phyloP scores from a whole-genome alignment of 2,888 invertebrate species.

The Trachelus iudaicus region DNA sequence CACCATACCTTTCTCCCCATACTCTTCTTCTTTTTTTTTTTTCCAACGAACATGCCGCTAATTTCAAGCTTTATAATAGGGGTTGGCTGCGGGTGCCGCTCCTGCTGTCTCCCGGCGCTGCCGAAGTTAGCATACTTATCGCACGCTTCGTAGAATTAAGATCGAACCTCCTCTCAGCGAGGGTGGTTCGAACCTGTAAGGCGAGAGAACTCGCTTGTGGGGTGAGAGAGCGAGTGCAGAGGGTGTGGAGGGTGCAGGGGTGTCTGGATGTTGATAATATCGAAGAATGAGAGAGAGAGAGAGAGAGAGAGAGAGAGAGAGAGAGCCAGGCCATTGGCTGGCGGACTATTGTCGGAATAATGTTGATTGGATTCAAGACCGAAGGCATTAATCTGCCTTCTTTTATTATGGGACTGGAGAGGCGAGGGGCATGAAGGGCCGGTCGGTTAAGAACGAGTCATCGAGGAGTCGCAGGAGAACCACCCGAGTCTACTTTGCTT shows the following conservation, averaged over 20 bases:
- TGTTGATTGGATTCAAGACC: slow-evolving; percentile 66
- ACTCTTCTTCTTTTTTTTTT: slow-evolving; percentile 40
- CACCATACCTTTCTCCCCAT: slow-evolving; percentile 7
- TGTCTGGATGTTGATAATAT: slow-evolving; percentile 60
- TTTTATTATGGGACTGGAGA: slow-evolving; percentile 59
- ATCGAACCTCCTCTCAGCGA: slow-evolving; percentile 30
- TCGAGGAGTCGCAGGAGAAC: too few relatives aligned
- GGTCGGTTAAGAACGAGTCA: too few relatives aligned
- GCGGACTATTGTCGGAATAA: slow-evolving; percentile 64
- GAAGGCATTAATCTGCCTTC: slow-evolving; percentile 65
- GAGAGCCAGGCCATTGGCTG: slow-evolving; percentile 59
- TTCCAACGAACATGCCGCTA: slow-evolving; percentile 56
- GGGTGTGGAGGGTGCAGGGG: neutral
- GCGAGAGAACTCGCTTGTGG: neutral
- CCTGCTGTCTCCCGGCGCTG: slow-evolving; percentile 26
- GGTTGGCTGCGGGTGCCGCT: slow-evolving; percentile 23
- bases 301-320: slow-evolving; percentile 23
- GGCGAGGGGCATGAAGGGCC: neutral
- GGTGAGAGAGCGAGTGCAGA: neutral
- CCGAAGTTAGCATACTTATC: slow-evolving; percentile 65
- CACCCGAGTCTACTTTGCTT: too few relatives aligned
- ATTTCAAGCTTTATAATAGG: slow-evolving; percentile 44
- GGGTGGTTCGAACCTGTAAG: slow-evolving; percentile 7
- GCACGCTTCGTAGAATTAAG: slow-evolving; percentile 58
- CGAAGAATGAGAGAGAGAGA: slow-evolving; percentile 31